Percentiles rank a stretch among this genome's conserved stretches.
Conservation (phyloP, 2,797 vertebrate species). For the Melanotaenia trifasciata region DNA sequence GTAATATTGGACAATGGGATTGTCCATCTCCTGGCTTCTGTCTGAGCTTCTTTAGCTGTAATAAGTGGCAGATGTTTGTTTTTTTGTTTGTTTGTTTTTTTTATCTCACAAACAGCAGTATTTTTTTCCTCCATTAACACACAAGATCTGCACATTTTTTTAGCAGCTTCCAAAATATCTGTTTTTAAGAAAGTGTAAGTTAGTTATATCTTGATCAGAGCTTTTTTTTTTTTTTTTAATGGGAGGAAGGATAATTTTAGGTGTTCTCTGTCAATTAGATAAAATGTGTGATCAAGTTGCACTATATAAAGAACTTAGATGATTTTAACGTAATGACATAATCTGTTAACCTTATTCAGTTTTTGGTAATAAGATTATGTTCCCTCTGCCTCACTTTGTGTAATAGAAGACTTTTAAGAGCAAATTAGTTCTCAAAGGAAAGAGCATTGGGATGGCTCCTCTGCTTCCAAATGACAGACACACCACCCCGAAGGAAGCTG, state of each 20-base stretch:
- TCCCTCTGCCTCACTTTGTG: slow-evolving; percentile 28
- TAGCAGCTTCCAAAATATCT: too few relatives aligned
- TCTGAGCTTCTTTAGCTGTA: background rate
- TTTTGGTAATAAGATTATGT: background rate
- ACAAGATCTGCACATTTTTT: too few relatives aligned
- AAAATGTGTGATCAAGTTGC: background rate
- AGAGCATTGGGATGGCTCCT: slow-evolving; percentile 87
- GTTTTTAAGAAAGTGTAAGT: too few relatives aligned
- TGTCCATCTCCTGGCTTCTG: background rate
- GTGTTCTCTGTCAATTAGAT: background rate
- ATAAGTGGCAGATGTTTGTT: background rate
- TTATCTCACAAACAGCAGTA: too few relatives aligned
- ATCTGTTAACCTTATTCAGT: background rate
- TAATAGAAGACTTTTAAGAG: slow-evolving; percentile 91
- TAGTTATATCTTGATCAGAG: too few relatives aligned
- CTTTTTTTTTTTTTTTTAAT: too few relatives aligned
- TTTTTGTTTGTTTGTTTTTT: background rate
- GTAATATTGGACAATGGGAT: too few relatives aligned
- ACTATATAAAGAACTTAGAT: background rate
- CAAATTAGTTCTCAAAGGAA: slow-evolving; percentile 83
- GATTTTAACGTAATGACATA: background rate
- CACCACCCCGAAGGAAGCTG: slow-evolving; percentile 87
- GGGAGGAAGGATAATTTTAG: too few relatives aligned
- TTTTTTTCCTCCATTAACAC: too few relatives aligned
- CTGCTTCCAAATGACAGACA: slow-evolving; percentile 85